phyloP scores from a whole-genome alignment of 2,888 invertebrate species.

The Polydrusus cervinus region DNA sequence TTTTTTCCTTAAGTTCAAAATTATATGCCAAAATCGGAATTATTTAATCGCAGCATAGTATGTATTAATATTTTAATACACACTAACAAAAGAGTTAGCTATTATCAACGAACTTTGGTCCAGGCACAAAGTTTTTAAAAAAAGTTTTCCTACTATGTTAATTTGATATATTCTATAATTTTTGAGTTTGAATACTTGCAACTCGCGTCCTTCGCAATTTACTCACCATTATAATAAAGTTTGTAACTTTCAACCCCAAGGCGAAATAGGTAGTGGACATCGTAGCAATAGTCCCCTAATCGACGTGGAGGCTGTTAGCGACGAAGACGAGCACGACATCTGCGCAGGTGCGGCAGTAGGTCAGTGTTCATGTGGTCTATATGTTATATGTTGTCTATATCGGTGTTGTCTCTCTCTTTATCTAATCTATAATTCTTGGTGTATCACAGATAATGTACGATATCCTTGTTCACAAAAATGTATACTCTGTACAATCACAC shows the following conservation, averaged over 20 bases:
- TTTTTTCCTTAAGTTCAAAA: too few species aligned
- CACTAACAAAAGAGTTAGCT: too few species aligned
- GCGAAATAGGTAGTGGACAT: slow-evolving; percentile 78
- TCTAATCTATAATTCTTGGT: slow-evolving; percentile 43
- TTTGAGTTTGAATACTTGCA: too few species aligned
- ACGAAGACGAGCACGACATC: slow-evolving; percentile 67
- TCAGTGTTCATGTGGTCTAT: slow-evolving; percentile 72
- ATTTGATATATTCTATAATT: too few species aligned
- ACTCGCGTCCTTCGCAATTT: neutral
- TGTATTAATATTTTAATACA: too few species aligned
- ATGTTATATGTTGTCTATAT: slow-evolving; percentile 66
- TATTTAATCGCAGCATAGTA: too few species aligned
- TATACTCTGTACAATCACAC: neutral
- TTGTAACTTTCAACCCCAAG: slow-evolving; percentile 66
- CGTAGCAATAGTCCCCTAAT: slow-evolving; percentile 78
- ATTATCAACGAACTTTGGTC: too few species aligned
- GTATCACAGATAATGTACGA: slow-evolving; percentile 45
- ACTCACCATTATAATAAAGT: slow-evolving; percentile 1
- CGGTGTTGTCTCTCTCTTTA: slow-evolving; percentile 67
- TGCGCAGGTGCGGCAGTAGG: slow-evolving; percentile 73
- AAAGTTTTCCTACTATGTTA: too few species aligned
- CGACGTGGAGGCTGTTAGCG: slow-evolving; percentile 79
- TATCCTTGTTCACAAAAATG: neutral
- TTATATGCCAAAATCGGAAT: too few species aligned
- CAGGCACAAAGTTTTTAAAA: too few species aligned